A percentile compares a stretch with the other conserved stretches of the same genome.
Conservation (phyloP, 23 tunicate genomes). For the Corella eumyota region DNA sequence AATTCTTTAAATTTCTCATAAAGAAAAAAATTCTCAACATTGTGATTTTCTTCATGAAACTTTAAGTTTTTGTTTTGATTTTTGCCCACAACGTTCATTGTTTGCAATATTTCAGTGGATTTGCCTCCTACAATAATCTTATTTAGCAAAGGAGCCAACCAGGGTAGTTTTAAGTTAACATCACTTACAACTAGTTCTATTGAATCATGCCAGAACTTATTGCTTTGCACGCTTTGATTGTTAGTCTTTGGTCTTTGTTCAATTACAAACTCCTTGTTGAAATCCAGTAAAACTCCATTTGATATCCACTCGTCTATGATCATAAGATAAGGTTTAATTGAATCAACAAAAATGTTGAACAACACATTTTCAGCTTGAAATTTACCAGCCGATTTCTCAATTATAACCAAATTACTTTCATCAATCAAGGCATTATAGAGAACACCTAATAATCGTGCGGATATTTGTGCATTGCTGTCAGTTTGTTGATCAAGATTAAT, state of each 20-base stretch:
- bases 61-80: too few relatives aligned
- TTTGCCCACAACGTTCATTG: neutral
- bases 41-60: too few relatives aligned
- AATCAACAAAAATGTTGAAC: slow-evolving; percentile 40
- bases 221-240: slow-evolving; percentile 5
- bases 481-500: slow-evolving; percentile 15
- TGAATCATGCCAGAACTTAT: slow-evolving; percentile 39
- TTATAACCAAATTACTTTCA: neutral
- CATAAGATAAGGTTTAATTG: slow-evolving; percentile 50
- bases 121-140: slow-evolving; percentile 45
- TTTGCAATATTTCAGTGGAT: slow-evolving; percentile 58
- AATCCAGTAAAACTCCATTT: slow-evolving; percentile 40
- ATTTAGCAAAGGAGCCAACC: slow-evolving; percentile 29
- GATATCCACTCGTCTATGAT: slow-evolving; percentile 63
- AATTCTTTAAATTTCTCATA: too few relatives aligned
- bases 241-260: slow-evolving; percentile 5
- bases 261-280: slow-evolving; percentile 39
- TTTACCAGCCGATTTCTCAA: neutral
- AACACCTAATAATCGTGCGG: slow-evolving; percentile 25
- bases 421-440: slow-evolving; percentile 27
- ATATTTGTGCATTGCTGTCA: slow-evolving; percentile 25
- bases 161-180: slow-evolving; percentile 9
- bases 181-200: slow-evolving; percentile 7
- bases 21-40: too few relatives aligned
- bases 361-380: slow-evolving; percentile 16